A percentile compares a stretch with the other conserved stretches of the same genome.
Conservation (phyloP, 2,888 invertebrate species). For the Pelosia muscerda region DNA sequence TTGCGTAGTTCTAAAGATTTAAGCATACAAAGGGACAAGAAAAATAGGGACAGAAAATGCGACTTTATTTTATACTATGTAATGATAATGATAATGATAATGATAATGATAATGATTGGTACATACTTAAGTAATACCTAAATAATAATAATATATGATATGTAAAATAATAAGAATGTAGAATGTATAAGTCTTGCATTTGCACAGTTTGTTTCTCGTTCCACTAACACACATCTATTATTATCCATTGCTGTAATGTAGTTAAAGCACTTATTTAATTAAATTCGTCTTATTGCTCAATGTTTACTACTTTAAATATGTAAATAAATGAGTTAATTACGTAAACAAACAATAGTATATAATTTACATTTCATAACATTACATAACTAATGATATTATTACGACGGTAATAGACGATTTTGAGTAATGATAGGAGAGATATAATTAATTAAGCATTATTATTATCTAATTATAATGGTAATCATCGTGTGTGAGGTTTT, state of each 20-base stretch:
- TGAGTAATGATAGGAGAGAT: background rate
- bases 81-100: too few relatives aligned
- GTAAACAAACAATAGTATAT: constrained; percentile 12
- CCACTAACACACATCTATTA: constrained; percentile 9
- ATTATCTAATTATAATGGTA: too few relatives aligned
- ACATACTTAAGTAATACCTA: background rate
- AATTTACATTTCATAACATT: constrained; percentile 1
- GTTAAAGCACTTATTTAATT: constrained; percentile 7
- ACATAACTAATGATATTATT: background rate
- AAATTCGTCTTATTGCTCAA: constrained; percentile 6
- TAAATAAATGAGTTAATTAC: background rate
- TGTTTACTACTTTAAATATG: constrained; percentile 3
- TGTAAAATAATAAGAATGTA: background rate
- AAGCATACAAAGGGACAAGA: too few relatives aligned
- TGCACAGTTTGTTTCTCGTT: constrained; percentile 9
- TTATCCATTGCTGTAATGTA: constrained; percentile 9
- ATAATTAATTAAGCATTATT: background rate
- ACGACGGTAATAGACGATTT: background rate
- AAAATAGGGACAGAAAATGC: too few relatives aligned
- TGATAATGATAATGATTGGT: too few relatives aligned
- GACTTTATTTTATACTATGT: too few relatives aligned
- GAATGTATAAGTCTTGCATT: constrained; percentile 4
- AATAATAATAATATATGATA: background rate
- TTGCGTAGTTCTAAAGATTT: too few relatives aligned
- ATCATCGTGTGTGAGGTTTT: background rate